Base-by-base conservation (phyloP, 2,888 invertebrate genomes). In the Macrophya alboannulata region DNA sequence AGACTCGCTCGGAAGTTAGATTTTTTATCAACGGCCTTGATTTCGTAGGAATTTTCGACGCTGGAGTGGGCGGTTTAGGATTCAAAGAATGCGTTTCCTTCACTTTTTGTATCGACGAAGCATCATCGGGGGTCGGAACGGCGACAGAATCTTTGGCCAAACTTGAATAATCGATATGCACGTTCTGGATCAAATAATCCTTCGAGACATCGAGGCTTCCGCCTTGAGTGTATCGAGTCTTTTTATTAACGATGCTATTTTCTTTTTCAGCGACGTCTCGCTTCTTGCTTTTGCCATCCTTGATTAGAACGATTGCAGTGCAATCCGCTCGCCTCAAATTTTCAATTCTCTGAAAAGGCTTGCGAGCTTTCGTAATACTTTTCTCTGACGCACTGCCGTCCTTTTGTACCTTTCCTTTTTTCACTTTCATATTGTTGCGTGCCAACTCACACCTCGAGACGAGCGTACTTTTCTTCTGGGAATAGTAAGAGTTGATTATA, bases 311-410 rank as follows among this genome's bases (percentile, higher is more conserved):
- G 6, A 31, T 77, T 77, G 51, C 51, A 74, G 45, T 45, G 55
- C 77, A 43, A 31, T 9, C 31, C 48, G 37, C 31, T 37, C 25
- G 77, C 51, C 51, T 55, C 15, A 37, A 6, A 77, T 77, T 77
- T 55, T 77, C 77, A 55, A 77, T 77, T n/a, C 31, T 31, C 17
- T 77, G 77, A 40, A 48, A 55, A 77, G 77, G 77, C 77, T 25
- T 77, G 15, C 55, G 77, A 51, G 48, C 31, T 77, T n/a, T 51
- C 10, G 55, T 31, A 43, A 25, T 51, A 77, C 77, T 55, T 77
- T 77, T 77, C 12, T 77, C 77, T 21, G 45, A 43, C 31, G 10
- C 72, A n/a, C n/a, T 21, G 45, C 72, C 40, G 43, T 72, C 45
- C 4, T n/a, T 43, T 45, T 74, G n/a, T 74, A 45, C 45, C 1